These are phyloP conservation scores for Cossypha niveicapilla DNA, from an alignment of 2,797 vertebrate species.

Conservation along the genomic window DNA sequence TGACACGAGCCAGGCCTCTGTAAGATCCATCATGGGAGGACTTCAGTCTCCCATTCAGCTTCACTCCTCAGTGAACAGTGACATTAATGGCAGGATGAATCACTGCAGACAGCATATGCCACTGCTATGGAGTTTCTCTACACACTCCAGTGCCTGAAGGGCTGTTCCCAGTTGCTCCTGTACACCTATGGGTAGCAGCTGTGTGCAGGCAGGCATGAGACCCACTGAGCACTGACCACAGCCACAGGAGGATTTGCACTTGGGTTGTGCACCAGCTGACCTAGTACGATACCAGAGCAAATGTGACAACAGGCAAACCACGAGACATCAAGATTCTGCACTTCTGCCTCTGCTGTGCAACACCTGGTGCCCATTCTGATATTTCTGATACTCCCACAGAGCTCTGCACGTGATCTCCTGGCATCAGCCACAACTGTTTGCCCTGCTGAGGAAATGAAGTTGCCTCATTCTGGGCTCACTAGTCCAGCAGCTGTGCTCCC, in stretches of 20 bases:
- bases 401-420: neutral
- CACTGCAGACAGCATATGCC: neutral
- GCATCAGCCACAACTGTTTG: neutral
- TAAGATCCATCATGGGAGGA: neutral
- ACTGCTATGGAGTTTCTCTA: neutral
- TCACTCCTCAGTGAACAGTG: neutral
- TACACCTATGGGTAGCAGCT: neutral
- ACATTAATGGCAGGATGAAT: neutral
- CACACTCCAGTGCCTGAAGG: neutral
- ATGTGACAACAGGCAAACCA: neutral
- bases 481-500: neutral
- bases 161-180: neutral
- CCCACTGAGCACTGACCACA: neutral
- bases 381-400: neutral
- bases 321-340: fast-evolving
- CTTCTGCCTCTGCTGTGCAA: neutral
- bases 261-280: neutral
- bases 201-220: neutral
- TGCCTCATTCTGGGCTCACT: neutral
- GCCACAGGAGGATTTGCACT: neutral
- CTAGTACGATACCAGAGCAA: neutral
- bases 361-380: neutral
- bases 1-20: neutral
- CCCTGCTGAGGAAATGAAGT: neutral
- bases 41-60: neutral